Percentiles rank a stretch among this genome's conserved stretches.
Evolutionary conservation across 2,113 vertebrate species (phyloP).

Genomic region (Siniperca chuatsi): DNA sequence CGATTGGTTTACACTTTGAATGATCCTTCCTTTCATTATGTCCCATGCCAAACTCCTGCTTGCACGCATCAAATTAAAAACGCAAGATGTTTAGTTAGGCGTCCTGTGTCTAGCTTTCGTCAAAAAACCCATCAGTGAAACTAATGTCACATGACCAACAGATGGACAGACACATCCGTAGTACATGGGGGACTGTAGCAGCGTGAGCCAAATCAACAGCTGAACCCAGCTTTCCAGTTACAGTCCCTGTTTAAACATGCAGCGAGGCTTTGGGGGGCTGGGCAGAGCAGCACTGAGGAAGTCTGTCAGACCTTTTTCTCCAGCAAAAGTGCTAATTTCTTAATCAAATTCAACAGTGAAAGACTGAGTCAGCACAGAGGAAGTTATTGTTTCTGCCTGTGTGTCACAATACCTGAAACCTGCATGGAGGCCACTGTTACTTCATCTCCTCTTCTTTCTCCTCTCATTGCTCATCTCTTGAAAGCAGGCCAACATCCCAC

Average conservation of each 20-base stretch:
- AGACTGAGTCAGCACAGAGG: not conserved
- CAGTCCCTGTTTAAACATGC: conserved; percentile 68
- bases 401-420: conserved; percentile 48
- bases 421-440: conserved; percentile 26
- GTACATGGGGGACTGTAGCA: conserved; percentile 51
- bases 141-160: conserved; percentile 64
- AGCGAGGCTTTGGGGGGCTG: conserved; percentile 14
- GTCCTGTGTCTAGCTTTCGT: not conserved
- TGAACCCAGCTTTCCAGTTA: conserved; percentile 65
- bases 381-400: not conserved
- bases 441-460: conserved; percentile 48
- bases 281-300: conserved; percentile 3
- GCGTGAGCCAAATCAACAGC: conserved; percentile 73
- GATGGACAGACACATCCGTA: conserved; percentile 70
- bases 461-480: conserved; percentile 58
- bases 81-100: not conserved
- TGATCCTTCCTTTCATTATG: not conserved
- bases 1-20: not conserved
- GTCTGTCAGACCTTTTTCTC: conserved; percentile 11
- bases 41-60: not conserved
- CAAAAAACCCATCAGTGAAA: conserved; percentile 35
- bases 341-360: conserved; percentile 10
- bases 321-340: conserved; percentile 25
- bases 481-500: conserved; percentile 72
- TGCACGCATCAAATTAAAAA: not conserved